Conservation (phyloP, 2,888 invertebrate species). For the Aquatica leii region DNA sequence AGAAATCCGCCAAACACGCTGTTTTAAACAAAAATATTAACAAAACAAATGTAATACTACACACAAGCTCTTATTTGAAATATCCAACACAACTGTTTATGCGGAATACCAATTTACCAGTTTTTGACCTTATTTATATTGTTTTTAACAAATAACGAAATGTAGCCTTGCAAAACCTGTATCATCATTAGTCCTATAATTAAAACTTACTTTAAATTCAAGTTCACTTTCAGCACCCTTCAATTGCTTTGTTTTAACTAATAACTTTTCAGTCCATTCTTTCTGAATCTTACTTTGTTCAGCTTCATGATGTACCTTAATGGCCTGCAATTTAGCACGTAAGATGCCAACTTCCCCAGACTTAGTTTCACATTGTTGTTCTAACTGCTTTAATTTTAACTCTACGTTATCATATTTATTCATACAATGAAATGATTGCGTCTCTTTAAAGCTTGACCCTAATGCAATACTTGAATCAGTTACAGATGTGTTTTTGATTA, state of each 20-base stretch:
- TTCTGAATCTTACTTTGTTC: constrained; percentile 60
- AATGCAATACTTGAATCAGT: neutral
- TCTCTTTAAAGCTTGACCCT: constrained; percentile 16
- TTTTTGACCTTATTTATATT: too few species aligned
- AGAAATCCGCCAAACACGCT: too few species aligned
- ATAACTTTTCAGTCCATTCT: constrained; percentile 64
- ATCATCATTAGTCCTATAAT: neutral
- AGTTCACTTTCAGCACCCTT: constrained; percentile 63
- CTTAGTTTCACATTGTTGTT: constrained; percentile 65
- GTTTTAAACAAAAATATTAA: too few species aligned
- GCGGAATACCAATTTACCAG: too few species aligned
- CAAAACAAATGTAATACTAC: too few species aligned
- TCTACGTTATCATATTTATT: constrained; percentile 36
- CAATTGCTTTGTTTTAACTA: constrained; percentile 59
- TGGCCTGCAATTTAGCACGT: constrained; percentile 64
- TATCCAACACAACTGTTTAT: too few species aligned
- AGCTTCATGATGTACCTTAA: constrained; percentile 60
- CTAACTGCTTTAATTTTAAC: constrained; percentile 45
- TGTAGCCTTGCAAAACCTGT: neutral
- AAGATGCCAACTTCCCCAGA: constrained; percentile 68
- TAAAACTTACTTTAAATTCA: constrained; percentile 64
- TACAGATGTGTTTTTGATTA: neutral
- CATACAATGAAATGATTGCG: neutral
- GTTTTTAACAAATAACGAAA: too few species aligned
- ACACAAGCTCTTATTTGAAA: too few species aligned